These are phyloP conservation scores for Chironomus tentans DNA, from an alignment of 2,888 invertebrate species.

Conservation along the genomic window DNA sequence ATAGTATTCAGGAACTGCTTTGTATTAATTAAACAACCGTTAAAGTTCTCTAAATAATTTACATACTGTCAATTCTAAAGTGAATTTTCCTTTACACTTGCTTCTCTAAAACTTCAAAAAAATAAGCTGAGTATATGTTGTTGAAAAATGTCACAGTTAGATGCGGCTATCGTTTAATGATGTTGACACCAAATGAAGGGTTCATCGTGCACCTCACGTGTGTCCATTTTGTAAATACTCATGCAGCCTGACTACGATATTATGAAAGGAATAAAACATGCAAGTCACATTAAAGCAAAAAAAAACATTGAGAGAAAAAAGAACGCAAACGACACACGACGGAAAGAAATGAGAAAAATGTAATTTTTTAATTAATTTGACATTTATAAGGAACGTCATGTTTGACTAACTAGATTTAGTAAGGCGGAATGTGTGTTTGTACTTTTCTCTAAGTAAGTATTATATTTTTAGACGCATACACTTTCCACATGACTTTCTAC, in stretches of 20 bases:
- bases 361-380: conserved; percentile 24
- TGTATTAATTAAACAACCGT: too few species aligned
- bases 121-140: neutral
- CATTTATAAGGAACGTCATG: conserved; percentile 14
- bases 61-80: too few species aligned
- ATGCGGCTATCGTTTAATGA: neutral
- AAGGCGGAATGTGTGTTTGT: neutral
- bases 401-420: conserved; percentile 15
- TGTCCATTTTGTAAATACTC: neutral
- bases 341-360: neutral
- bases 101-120: too few species aligned
- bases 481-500: neutral
- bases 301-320: neutral
- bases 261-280: neutral
- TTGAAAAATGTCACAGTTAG: neutral
- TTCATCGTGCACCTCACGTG: neutral
- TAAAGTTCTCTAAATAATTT: too few species aligned
- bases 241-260: neutral
- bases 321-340: neutral
- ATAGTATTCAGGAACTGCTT: too few species aligned
- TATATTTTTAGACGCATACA: neutral
- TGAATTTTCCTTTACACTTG: too few species aligned
- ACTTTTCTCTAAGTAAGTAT: neutral
- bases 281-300: conserved; percentile 2
- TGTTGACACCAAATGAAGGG: neutral